Evolutionary conservation across 1,140 invertebrate species (phyloP).

Genomic region (Carposina sasakii): DNA sequence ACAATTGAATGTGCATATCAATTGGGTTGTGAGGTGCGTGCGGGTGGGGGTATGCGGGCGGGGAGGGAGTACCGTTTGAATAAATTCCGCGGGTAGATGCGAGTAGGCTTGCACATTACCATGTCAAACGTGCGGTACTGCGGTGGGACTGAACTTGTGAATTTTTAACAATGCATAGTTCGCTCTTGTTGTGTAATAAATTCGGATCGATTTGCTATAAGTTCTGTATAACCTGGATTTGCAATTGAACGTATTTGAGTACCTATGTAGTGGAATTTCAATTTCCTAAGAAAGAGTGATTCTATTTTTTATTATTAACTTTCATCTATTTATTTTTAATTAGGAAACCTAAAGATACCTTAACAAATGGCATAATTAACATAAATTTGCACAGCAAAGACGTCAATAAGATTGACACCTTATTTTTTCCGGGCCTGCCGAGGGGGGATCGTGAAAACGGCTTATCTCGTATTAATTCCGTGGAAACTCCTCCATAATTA

Average conservation of each 20-base stretch:
- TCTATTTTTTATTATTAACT: too few species aligned
- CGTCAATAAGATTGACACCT: conserved; percentile 22
- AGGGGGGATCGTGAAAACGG: conserved; percentile 25
- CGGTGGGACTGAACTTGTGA: conserved; percentile 27
- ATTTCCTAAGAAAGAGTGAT: too few species aligned
- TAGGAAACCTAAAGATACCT: too few species aligned
- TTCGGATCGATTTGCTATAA: conserved; percentile 9
- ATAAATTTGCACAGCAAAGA: conserved; percentile 18
- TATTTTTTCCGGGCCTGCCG: conserved; percentile 36
- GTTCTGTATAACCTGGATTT: too few species aligned
- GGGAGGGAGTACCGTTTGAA: conserved; percentile 28
- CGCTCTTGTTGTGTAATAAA: conserved; percentile 9
- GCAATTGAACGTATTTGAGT: too few species aligned
- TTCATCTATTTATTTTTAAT: too few species aligned
- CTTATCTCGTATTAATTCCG: conserved; percentile 60
- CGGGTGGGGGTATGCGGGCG: conserved; percentile 20
- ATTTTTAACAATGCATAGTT: conserved; percentile 47
- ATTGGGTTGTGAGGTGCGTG: too few species aligned
- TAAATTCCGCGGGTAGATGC: conserved; percentile 31
- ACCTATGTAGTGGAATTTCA: too few species aligned
- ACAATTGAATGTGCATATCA: conserved; percentile 48
- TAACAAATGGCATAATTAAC: too few species aligned
- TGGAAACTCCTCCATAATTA: conserved; percentile 61
- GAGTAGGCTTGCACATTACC: conserved; percentile 44
- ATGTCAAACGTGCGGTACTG: conserved; percentile 44